Base-by-base conservation (phyloP, 2,797 vertebrate species). In the Crax fasciolata region DNA sequence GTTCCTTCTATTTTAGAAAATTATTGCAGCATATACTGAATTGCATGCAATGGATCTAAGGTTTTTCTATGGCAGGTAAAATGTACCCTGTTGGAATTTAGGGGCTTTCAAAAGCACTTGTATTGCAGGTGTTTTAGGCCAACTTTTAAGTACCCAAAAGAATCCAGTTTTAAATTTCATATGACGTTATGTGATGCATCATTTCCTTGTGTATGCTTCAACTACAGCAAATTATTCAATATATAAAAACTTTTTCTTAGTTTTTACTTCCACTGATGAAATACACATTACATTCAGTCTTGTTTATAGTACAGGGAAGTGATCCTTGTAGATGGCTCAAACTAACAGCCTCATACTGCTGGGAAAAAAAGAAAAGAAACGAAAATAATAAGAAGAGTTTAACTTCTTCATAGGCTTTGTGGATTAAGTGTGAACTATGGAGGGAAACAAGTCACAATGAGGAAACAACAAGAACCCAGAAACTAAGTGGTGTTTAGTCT, bases 181-280 rank as follows among this genome's bases (percentile, higher is more conserved):
- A 35, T 73, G 41, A 78, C 13, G 10, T 73, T 77, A 67, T 35
- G 27, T 41, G 46, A 59, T 38, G 44, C 13, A 55, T 84, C 35
- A 46, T 63, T 95, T 93, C 71, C 54, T 89, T 48, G 18, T 67
- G 15, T 62, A 30, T 81, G 79, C 19, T 92, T 91, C 73, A 93
- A 39, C 62, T 65, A 24, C 65, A 92, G 54, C 54, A 65, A 94
- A 87, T 89, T 90, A 78, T 70, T 91, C 51, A 81, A 76, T 13
- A 84, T 10, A 63, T 70, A 62, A 87, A 95, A 84, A 8, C 9
- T 8, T 28, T 71, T 75, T 3, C 16, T 44, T 17, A 7, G 6
- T 44, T 83, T 81, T 49, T 25, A 39, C 13, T 91, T 55, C 80
- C 67, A 79, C n/a, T 9, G 9, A 18, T 63, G 72, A 94, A 83